Evolutionary conservation across 2,113 vertebrate species (phyloP).

Genomic region (Progne subis): DNA sequence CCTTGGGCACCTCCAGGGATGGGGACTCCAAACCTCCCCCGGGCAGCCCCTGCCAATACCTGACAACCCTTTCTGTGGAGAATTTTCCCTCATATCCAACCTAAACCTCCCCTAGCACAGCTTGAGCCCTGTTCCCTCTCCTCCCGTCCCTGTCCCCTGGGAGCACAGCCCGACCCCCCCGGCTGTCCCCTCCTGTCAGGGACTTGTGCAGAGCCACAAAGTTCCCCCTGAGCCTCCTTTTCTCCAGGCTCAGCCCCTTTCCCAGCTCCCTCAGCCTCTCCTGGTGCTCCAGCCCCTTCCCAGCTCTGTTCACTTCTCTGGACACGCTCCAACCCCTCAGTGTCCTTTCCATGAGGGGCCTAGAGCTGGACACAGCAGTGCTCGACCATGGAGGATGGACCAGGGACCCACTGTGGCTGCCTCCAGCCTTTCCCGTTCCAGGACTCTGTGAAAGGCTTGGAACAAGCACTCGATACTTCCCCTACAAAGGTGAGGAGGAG

Average conservation of each 20-base stretch:
- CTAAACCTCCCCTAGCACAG: fast-evolving
- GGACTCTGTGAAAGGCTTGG: neutral
- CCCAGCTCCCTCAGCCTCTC: neutral
- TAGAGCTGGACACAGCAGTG: neutral
- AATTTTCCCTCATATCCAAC: too few relatives aligned
- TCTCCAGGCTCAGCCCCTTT: neutral
- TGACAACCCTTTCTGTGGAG: fast-evolving
- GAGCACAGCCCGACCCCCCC: neutral
- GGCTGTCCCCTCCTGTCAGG: neutral
- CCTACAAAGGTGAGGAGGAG: fast-evolving
- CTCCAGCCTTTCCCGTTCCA: neutral
- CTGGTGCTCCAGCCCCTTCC: fast-evolving
- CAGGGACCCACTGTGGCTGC: too few relatives aligned
- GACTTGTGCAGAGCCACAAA: neutral
- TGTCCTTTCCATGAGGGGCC: fast-evolving
- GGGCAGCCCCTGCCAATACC: too few relatives aligned
- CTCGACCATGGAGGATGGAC: neutral
- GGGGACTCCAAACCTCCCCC: too few relatives aligned
- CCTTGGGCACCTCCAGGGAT: neutral
- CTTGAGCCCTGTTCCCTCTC: too few relatives aligned
- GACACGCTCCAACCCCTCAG: fast-evolving
- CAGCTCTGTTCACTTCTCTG: fast-evolving
- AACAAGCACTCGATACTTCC: fast-evolving
- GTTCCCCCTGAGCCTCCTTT: neutral
- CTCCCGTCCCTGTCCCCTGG: neutral